Conservation (phyloP, 1,140 invertebrate species). For the Drosophila tani region DNA sequence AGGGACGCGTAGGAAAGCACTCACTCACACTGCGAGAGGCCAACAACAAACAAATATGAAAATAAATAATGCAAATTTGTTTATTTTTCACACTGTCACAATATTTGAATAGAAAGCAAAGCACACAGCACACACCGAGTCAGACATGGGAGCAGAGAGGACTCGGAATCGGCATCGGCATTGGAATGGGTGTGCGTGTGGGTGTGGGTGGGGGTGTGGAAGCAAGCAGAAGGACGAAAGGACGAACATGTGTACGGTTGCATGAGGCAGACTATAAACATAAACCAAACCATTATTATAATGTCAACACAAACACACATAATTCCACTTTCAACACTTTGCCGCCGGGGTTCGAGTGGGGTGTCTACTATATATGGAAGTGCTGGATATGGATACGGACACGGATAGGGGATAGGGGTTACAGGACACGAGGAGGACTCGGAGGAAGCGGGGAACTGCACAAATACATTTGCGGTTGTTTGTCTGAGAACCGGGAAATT, state of each 20-base stretch:
- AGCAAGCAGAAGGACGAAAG: constrained; percentile 6
- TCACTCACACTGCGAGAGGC: constrained; percentile 15
- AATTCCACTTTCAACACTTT: constrained; percentile 76
- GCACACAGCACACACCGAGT: constrained; percentile 14
- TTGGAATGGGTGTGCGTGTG: not conserved
- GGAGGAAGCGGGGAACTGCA: constrained; percentile 23
- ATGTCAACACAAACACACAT: constrained; percentile 77
- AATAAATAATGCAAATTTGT: constrained; percentile 76
- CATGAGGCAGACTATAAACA: constrained; percentile 72
- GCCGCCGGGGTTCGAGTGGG: constrained; percentile 23
- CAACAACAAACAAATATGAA: constrained; percentile 53
- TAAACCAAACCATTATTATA: constrained; percentile 78
- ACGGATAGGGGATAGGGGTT: not conserved
- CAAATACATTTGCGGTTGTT: constrained; percentile 73
- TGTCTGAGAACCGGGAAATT: constrained; percentile 33
- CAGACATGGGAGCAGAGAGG: not conserved
- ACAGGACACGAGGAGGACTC: constrained; percentile 1
- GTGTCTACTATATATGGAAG: constrained; percentile 3
- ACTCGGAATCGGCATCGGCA: constrained; percentile 1
- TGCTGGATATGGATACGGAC: constrained; percentile 7
- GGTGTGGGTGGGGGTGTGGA: too few species aligned
- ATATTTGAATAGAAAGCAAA: constrained; percentile 75
- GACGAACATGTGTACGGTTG: constrained; percentile 54
- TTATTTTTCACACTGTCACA: constrained; percentile 74
- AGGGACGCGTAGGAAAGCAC: constrained; percentile 8